A percentile compares a stretch with the other conserved stretches of the same genome.
phyloP scores from a whole-genome alignment of 1,140 invertebrate genomes.

The Epicauta chinensis region DNA sequence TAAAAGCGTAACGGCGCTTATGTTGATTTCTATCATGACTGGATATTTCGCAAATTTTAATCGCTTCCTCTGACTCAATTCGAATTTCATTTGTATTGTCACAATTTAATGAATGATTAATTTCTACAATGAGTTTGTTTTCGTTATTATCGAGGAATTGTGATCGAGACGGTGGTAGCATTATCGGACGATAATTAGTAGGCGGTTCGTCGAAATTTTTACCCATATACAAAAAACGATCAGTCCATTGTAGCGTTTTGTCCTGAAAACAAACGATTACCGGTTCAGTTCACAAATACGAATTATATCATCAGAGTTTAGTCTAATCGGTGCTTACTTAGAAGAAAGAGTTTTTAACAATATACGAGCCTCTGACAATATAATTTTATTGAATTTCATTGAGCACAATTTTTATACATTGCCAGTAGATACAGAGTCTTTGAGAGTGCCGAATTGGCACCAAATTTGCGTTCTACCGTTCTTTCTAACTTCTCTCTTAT shows the following conservation, averaged over 20 bases:
- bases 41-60: slow-evolving; percentile 16
- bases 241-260: slow-evolving; percentile 42
- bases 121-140: neutral
- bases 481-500: slow-evolving; percentile 32
- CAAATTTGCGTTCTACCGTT: slow-evolving; percentile 40
- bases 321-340: too few species aligned
- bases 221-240: slow-evolving; percentile 44
- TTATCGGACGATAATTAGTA: slow-evolving; percentile 19
- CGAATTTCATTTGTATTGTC: slow-evolving; percentile 29
- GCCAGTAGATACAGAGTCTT: too few species aligned
- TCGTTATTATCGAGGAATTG: slow-evolving; percentile 15
- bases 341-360: too few species aligned
- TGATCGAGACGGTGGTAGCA: slow-evolving; percentile 6
- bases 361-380: neutral
- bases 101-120: slow-evolving; percentile 7
- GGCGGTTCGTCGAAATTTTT: slow-evolving; percentile 24
- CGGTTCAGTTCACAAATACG: neutral
- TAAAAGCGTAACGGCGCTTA: slow-evolving; percentile 43
- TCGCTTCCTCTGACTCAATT: slow-evolving; percentile 27
- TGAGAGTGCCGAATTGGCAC: slow-evolving; percentile 36
- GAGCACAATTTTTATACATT: neutral
- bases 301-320: too few species aligned
- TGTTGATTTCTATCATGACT: too few species aligned
- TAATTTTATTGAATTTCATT: neutral
- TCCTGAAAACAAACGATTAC: slow-evolving; percentile 21